Conservation (phyloP, 2,113 vertebrate genomes). For the Myrmophylax atrothorax region DNA sequence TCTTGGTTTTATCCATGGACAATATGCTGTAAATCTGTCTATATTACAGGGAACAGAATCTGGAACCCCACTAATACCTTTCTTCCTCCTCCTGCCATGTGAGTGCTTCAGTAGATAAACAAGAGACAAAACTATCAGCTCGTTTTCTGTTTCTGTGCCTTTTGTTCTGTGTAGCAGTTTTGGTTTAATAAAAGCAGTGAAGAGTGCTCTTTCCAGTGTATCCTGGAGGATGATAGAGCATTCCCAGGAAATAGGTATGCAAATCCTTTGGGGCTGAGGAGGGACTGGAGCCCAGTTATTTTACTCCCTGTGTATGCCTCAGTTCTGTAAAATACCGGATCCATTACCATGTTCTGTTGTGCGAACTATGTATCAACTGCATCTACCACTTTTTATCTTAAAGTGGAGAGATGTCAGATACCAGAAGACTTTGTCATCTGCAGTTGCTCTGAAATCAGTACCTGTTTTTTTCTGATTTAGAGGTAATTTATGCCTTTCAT, state of each 20-base stretch:
- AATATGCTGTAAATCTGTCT: neutral
- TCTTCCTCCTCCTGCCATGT: neutral
- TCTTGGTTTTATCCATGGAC: neutral
- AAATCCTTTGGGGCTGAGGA: neutral
- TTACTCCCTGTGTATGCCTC: neutral
- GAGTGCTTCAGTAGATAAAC: neutral
- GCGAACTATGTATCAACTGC: rapidly evolving
- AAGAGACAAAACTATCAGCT: neutral
- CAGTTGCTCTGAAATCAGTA: neutral
- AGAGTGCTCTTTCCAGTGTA: neutral
- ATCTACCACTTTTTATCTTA: neutral
- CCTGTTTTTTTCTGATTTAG: neutral
- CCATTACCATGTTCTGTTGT: neutral
- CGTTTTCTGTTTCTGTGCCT: neutral
- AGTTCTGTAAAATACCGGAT: neutral
- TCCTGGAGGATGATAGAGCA: neutral
- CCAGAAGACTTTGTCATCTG: neutral
- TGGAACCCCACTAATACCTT: neutral
- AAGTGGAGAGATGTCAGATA: neutral
- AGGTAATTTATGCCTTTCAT: neutral
- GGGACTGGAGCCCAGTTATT: neutral
- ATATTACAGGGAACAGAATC: neutral
- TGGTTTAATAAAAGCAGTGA: neutral
- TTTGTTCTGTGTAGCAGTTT: neutral
- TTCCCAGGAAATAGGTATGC: neutral